Evolutionary conservation across 2,113 vertebrate species (phyloP).

Genomic region (Archocentrus centrarchus): DNA sequence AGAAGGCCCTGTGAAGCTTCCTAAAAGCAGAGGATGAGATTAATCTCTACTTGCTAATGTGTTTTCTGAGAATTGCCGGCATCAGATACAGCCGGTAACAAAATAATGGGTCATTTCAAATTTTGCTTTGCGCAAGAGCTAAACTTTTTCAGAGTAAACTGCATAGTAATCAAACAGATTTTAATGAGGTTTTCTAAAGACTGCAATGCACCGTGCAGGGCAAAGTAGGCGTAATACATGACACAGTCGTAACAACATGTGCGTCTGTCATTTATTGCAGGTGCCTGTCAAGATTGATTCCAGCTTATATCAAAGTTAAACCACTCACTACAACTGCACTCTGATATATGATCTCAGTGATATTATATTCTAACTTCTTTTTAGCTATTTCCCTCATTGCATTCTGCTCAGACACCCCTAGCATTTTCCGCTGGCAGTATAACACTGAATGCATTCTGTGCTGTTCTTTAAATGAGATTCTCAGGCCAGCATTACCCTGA

Average conservation of each 20-base stretch:
- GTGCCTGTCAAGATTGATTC: not conserved
- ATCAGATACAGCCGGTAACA: not conserved
- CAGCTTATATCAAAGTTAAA: not conserved
- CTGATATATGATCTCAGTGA: not conserved
- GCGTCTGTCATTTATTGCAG: not conserved
- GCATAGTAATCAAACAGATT: not conserved
- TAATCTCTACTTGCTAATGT: conserved; percentile 26
- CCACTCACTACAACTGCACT: not conserved
- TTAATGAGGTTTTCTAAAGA: not conserved
- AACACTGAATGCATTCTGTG: conserved; percentile 34
- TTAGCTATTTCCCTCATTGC: conserved; percentile 14
- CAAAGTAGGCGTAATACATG: not conserved
- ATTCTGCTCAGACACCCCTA: conserved; percentile 9
- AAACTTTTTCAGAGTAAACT: not conserved
- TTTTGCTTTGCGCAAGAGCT: not conserved
- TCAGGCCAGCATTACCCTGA: conserved; percentile 34
- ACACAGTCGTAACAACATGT: not conserved
- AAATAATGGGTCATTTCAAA: not conserved
- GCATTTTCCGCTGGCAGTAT: conserved; percentile 35
- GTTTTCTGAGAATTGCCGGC: conserved; percentile 36
- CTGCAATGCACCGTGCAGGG: not conserved
- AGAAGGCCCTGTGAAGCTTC: conserved; percentile 8
- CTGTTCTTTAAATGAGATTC: conserved; percentile 28
- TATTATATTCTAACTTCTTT: not conserved
- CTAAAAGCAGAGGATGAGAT: conserved; percentile 26